phyloP scores from a whole-genome alignment of 2,888 invertebrate species.

The Leptinotarsa peninsularis region DNA sequence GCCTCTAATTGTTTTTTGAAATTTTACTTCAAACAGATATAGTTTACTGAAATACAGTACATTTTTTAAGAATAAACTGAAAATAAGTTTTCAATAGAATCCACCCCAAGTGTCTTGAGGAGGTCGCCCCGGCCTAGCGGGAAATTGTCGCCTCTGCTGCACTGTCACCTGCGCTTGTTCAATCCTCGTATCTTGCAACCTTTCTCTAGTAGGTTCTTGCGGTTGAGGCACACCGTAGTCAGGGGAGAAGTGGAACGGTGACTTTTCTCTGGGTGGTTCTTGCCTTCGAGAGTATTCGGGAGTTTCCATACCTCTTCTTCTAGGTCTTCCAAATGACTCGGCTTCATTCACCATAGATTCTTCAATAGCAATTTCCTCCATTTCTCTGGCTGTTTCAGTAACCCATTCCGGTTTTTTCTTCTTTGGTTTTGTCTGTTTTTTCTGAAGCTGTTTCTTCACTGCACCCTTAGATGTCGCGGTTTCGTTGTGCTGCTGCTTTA shows the following conservation, averaged over 20 bases:
- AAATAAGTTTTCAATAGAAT: slow-evolving; percentile 43
- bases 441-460: slow-evolving; percentile 28
- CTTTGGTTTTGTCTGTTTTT: slow-evolving; percentile 27
- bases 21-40: not conserved
- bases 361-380: slow-evolving; percentile 46
- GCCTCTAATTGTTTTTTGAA: not conserved
- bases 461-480: slow-evolving; percentile 15
- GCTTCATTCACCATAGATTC: slow-evolving; percentile 39
- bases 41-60: not conserved
- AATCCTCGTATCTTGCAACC: slow-evolving; percentile 30
- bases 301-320: slow-evolving; percentile 1
- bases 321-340: slow-evolving; percentile 2
- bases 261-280: slow-evolving; percentile 26
- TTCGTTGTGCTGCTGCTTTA: slow-evolving; percentile 47
- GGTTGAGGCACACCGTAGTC: slow-evolving; percentile 8
- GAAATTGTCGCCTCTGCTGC: slow-evolving; percentile 33
- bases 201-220: slow-evolving; percentile 24
- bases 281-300: not conserved
- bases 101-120: slow-evolving; percentile 60
- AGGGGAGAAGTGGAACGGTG: slow-evolving; percentile 49
- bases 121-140: slow-evolving; percentile 36
- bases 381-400: slow-evolving; percentile 45
- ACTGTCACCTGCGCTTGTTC: slow-evolving; percentile 30
- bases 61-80: not conserved
- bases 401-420: slow-evolving; percentile 46